phyloP scores from a whole-genome alignment of 2,797 vertebrate species.

The Poeciliopsis turneri region DNA sequence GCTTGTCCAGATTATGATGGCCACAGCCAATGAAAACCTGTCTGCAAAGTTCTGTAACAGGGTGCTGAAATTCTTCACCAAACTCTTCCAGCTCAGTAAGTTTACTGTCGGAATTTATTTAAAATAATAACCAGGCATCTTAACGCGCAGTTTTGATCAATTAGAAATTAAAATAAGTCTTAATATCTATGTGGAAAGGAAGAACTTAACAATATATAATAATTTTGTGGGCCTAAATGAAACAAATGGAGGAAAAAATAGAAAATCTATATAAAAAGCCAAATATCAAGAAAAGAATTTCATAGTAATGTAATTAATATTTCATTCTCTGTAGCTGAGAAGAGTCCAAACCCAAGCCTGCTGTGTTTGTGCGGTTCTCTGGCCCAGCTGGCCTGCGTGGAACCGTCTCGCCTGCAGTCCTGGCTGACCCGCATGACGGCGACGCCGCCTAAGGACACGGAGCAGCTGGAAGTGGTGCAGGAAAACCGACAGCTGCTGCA shows the following conservation, averaged over 20 bases:
- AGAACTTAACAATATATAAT: not conserved
- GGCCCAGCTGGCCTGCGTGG: slow-evolving; percentile 96
- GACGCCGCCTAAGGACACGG: slow-evolving; percentile 92
- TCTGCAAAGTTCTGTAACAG: slow-evolving; percentile 98
- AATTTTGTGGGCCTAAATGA: not conserved
- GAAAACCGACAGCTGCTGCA: slow-evolving; percentile 98
- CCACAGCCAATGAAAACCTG: slow-evolving; percentile 95
- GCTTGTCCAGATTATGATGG: slow-evolving; percentile 99
- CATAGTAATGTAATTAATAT: not conserved
- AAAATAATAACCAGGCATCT: not conserved
- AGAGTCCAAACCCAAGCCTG: slow-evolving; percentile 95
- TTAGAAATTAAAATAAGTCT: not conserved
- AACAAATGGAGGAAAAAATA: not conserved
- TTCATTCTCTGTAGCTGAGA: slow-evolving; percentile 85
- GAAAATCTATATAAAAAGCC: not conserved
- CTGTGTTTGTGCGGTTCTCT: slow-evolving; percentile 92
- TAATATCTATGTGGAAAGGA: not conserved
- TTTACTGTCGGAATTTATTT: slow-evolving; percentile 27
- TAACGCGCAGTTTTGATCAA: not conserved
- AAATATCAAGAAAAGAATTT: not conserved
- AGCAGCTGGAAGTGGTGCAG: slow-evolving; percentile 93
- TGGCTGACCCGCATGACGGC: slow-evolving; percentile 97
- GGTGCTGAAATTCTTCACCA: slow-evolving; percentile 98
- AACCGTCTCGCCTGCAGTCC: slow-evolving; percentile 89
- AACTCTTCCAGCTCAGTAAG: slow-evolving; percentile 99